Base-by-base conservation (phyloP, 1,140 invertebrate species). In the Caligus rogercresseyi region DNA sequence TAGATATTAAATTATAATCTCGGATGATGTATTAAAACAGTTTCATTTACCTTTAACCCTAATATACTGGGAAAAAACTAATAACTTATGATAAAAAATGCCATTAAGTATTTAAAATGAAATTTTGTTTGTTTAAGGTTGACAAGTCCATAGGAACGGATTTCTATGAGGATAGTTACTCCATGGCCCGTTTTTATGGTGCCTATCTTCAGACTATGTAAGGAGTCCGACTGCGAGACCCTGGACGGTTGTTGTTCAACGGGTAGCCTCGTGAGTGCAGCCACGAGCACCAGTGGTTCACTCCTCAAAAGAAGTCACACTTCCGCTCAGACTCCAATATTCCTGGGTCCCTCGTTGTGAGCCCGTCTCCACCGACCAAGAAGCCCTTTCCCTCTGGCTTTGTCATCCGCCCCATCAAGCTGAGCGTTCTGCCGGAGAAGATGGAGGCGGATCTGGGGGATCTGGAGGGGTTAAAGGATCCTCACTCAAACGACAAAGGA, bases 341-440 rank as follows among this genome's bases (percentile, higher is more conserved):
- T 59, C 62, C 18, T 53, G 23, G 15, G 15, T 60, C 16, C 23
- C 20, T 53, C 20, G 31, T 15, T 31, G 54, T 43, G 26, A 31
- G 23, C 14, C 15, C 18, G 26, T 19, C 25, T 52, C 25, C 19
- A 14, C 21, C 20, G n/a, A 23, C 62, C 3, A 65, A 63, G 15
- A 61, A 60, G 1, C 26, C 57, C 52, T 16, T 64, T 21, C 66
- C 65, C 54, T 67, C 64, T 61, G 31, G 31, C 31, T 43, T 43
- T 43, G 31, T 25, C 13, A 20, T 58, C 15, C 18, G 26, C 7
- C 31, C 21, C 52, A 25, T 25, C 3, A 67, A 68, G 25, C 65
- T 70, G 13, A 61, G 67, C 2, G 67, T 68, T 11, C 66, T 71
- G 1, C 67, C 70, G 3, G 70, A 71, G 61, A 70, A 71, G 65